These are phyloP conservation scores for Caradrina kadenii DNA, from an alignment of 2,888 invertebrate genomes.

Conservation along the genomic window DNA sequence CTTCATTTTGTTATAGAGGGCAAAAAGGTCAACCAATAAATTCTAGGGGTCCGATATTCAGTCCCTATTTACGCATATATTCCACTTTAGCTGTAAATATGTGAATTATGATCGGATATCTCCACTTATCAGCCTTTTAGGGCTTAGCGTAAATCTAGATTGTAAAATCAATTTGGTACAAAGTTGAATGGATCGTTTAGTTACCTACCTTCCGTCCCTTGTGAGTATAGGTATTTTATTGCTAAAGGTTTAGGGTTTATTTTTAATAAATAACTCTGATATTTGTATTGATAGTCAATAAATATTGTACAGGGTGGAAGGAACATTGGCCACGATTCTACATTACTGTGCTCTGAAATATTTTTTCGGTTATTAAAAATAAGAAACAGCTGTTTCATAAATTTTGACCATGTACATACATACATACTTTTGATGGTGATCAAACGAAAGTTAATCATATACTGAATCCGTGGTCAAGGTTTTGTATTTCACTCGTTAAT, in stretches of 20 bases:
- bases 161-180: conserved; percentile 34
- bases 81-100: conserved; percentile 48
- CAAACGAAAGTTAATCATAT: too few relatives aligned
- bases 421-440: too few relatives aligned
- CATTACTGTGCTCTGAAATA: too few relatives aligned
- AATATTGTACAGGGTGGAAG: too few relatives aligned
- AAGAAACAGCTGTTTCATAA: too few relatives aligned
- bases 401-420: too few relatives aligned
- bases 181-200: conserved; percentile 4
- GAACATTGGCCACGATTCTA: too few relatives aligned
- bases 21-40: conserved; percentile 68
- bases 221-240: background rate
- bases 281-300: too few relatives aligned
- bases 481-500: too few relatives aligned
- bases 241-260: background rate
- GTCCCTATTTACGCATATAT: conserved; percentile 49
- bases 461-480: too few relatives aligned
- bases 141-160: conserved; percentile 51
- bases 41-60: conserved; percentile 42
- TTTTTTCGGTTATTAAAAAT: too few relatives aligned
- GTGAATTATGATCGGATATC: conserved; percentile 54
- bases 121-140: conserved; percentile 45
- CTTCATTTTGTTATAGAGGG: conserved; percentile 46
- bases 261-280: too few relatives aligned
- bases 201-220: background rate